Conservation (phyloP, 2,113 vertebrate species). For the Spheniscus mendiculus region DNA sequence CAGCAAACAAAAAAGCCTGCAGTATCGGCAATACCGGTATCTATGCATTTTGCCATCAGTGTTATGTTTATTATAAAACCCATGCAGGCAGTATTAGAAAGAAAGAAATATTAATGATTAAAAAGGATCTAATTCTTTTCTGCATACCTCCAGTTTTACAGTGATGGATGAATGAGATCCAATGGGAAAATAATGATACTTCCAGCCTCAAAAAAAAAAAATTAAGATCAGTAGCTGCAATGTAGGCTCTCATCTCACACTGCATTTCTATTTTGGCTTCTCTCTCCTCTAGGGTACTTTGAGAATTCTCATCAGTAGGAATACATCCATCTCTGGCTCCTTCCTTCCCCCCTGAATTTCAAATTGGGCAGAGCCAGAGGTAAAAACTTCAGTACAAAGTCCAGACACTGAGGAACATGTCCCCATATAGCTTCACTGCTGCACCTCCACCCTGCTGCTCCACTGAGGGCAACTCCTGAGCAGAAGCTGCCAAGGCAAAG, state of each 20-base stretch:
- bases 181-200: background rate
- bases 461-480: background rate
- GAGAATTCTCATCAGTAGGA: background rate
- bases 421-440: background rate
- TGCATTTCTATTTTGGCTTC: background rate
- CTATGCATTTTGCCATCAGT: background rate
- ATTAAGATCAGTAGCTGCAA: background rate
- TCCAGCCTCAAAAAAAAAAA: background rate
- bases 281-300: background rate
- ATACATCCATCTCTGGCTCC: background rate
- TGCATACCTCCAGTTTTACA: background rate
- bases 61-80: background rate
- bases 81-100: background rate
- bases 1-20: background rate
- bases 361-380: background rate
- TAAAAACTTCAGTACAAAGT: background rate
- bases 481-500: background rate
- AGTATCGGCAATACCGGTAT: background rate
- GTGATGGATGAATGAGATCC: background rate
- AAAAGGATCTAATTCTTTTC: background rate
- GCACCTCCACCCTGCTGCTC: background rate
- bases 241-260: background rate
- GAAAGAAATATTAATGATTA: background rate
- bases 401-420: background rate
- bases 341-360: background rate